These are phyloP conservation scores for Athalia circularis DNA, from an alignment of 2,888 invertebrate species.

Conservation along the genomic window DNA sequence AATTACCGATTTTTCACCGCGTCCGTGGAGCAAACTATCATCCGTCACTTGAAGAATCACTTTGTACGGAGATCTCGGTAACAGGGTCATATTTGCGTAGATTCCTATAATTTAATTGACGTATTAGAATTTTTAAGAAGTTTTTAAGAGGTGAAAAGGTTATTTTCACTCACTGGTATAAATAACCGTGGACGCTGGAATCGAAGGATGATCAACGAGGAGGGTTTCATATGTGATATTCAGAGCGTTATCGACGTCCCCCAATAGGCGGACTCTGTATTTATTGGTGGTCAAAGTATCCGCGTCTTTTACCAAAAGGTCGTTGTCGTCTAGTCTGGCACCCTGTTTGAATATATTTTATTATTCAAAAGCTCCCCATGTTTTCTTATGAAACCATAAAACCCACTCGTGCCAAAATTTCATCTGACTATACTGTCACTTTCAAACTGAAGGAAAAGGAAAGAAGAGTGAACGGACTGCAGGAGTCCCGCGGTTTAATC, in stretches of 20 bases:
- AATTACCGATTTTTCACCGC: conserved; percentile 73
- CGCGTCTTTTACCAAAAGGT: conserved; percentile 72
- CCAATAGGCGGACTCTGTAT: conserved; percentile 70
- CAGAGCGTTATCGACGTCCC: conserved; percentile 70
- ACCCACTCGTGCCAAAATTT: conserved; percentile 6
- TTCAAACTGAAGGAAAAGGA: conserved; percentile 42
- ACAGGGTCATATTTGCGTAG: conserved; percentile 64
- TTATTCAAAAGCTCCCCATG: conserved; percentile 54
- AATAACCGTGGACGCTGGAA: conserved; percentile 64
- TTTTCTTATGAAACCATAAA: conserved; percentile 57
- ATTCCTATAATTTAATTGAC: conserved; percentile 60
- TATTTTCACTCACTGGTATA: conserved; percentile 61
- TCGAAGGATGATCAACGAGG: conserved; percentile 64
- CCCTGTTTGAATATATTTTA: conserved; percentile 63
- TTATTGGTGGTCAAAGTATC: conserved; percentile 73
- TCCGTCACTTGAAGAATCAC: conserved; percentile 77
- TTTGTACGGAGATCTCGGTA: conserved; percentile 75
- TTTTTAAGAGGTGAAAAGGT: not conserved
- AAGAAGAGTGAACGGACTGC: conserved; percentile 42
- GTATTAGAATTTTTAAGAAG: not conserved
- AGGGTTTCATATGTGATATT: conserved; percentile 68
- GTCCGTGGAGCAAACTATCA: conserved; percentile 72
- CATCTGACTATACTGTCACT: conserved; percentile 36
- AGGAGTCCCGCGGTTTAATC: conserved; percentile 62
- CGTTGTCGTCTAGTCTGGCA: conserved; percentile 66